Evolutionary conservation across 2,888 invertebrate species (phyloP), one percentile per base, ranked within the genome.

Genomic region (Ischnus inquisitorius): DNA sequence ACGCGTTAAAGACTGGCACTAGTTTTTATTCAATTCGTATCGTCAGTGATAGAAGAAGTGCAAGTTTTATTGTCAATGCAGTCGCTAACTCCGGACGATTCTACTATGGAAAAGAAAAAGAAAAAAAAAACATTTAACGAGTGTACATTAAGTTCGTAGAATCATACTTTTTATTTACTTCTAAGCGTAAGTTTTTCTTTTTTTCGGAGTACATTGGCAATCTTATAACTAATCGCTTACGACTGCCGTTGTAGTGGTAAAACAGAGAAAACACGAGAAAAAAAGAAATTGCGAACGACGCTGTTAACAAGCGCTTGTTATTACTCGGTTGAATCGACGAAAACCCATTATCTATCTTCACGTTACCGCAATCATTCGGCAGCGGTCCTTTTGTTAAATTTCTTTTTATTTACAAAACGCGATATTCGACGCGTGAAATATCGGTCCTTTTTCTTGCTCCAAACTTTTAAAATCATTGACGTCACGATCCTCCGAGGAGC

Each of bases 1-100:
- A 51, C 51, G 57, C 79, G 77, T 83, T 57, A 78, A 85, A 85
- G 83, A 85, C 85, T 83, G 85, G 77, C 57, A 68, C 77, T 84
- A 72, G 69, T 84, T 84, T 79, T 81, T 75, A 79, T 75, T 65
- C 54, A 81, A 71, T 69, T 51, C 64, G 71, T 84, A 71, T 81
- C 64, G 81, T 57, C 75, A 64, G 64, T 54, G 74, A 81, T 75
- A 69, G 19, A 81, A 71, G 78, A 81, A 81, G 84, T 81, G 84
- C 83, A 68, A 76, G 71, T 71, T 65, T 71, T 74, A 69, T 22
- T 60, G 62, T 79, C 77, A 43, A 76, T 69, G 43, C 62, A 34
- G 60, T 28, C 78, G 72, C 72, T n/a, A 16, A 77, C 43, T 60
- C n/a, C 76, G 14, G n/a, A 65, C 34, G 25, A 75, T 67, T 54